These are phyloP conservation scores for Allolobophora icterica DNA, from an alignment of 2,888 invertebrate genomes.

Conservation along the genomic window DNA sequence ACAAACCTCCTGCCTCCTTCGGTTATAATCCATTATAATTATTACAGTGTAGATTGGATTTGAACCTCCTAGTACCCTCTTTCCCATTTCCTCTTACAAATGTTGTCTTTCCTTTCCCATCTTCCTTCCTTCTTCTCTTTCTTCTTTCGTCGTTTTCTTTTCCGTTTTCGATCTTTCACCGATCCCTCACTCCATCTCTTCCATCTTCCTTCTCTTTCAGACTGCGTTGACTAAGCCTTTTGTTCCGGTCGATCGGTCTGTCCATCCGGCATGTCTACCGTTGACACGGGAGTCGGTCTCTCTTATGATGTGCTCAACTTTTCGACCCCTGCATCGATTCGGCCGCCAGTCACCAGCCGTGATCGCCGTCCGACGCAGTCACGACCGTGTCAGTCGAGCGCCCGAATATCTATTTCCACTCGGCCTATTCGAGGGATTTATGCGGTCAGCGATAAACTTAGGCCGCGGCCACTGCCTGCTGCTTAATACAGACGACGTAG, in stretches of 20 bases:
- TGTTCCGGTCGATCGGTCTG: not conserved
- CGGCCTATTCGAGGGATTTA: constrained; percentile 17
- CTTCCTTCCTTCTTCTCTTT: no score
- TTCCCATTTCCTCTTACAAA: not conserved
- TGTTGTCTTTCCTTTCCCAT: not conserved
- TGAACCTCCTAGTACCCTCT: not conserved
- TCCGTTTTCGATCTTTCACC: no score
- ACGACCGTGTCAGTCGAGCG: not conserved
- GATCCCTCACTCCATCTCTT: not conserved
- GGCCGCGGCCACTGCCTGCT: not conserved
- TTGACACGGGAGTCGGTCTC: constrained; percentile 1
- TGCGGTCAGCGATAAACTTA: constrained; percentile 17
- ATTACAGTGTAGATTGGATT: no score
- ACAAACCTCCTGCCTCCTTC: no score
- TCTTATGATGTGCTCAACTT: not conserved
- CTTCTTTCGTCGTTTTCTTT: not conserved
- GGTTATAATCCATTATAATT: no score
- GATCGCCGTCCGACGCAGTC: not conserved
- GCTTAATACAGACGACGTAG: not conserved
- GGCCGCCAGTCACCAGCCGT: not conserved
- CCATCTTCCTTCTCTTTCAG: not conserved
- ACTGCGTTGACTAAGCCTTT: not conserved
- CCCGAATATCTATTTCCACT: not conserved
- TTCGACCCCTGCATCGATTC: constrained; percentile 17
- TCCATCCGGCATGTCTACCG: not conserved